Evolutionary conservation across 2,113 vertebrate genomes (phyloP).

Genomic region (Corythornis madagascariensis): DNA sequence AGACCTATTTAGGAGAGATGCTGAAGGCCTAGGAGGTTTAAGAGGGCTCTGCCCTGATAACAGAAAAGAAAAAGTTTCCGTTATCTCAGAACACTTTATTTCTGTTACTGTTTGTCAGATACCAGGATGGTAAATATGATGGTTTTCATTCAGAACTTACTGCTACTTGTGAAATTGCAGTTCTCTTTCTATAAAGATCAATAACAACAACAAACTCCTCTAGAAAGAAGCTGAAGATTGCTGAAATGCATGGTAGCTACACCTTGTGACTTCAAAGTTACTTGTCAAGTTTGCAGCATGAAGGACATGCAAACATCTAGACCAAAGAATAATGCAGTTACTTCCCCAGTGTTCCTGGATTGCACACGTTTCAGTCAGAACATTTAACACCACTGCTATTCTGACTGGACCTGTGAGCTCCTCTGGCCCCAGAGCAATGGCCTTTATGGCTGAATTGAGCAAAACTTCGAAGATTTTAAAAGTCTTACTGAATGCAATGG

Average conservation of each 20-base stretch:
- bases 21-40: constrained; percentile 82
- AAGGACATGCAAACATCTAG: not conserved
- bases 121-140: not conserved
- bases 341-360: not conserved
- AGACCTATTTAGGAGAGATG: constrained; percentile 47
- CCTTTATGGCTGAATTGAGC: not conserved
- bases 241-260: not conserved
- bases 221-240: not conserved
- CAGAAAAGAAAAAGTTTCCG: not conserved
- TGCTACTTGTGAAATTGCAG: not conserved
- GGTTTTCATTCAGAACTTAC: not conserved
- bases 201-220: not conserved
- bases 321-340: not conserved
- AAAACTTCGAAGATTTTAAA: not conserved
- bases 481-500: not conserved
- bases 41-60: constrained; percentile 78
- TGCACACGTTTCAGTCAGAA: not conserved
- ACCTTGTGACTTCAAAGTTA: not conserved
- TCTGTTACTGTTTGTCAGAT: not conserved
- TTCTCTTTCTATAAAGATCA: not conserved
- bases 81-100: not conserved
- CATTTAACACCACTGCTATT: not conserved
- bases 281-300: not conserved
- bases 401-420: not conserved
- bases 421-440: not conserved